phyloP scores from a whole-genome alignment of 1,140 invertebrate species.

The Aphelenchoides besseyi region DNA sequence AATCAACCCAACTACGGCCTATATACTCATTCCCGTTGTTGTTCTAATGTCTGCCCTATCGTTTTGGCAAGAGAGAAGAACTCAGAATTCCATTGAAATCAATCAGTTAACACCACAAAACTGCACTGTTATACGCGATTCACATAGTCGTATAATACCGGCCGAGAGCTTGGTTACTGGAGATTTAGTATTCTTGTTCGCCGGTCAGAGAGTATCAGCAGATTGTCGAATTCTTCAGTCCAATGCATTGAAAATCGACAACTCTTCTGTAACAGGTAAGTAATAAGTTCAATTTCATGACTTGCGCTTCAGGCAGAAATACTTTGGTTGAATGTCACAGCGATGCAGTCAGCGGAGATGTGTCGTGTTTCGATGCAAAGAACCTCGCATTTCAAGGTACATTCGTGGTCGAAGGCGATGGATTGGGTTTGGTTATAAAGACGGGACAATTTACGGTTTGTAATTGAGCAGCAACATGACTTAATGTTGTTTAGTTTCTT shows the following conservation, averaged over 20 bases:
- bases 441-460: slow-evolving; percentile 46
- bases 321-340: slow-evolving; percentile 65
- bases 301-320: slow-evolving; percentile 68
- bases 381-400: slow-evolving; percentile 50
- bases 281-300: background rate
- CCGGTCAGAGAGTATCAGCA: slow-evolving; percentile 32
- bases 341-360: slow-evolving; percentile 23
- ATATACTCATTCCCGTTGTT: slow-evolving; percentile 45
- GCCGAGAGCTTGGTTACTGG: slow-evolving; percentile 47
- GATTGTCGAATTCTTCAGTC: slow-evolving; percentile 45
- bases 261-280: slow-evolving; percentile 70
- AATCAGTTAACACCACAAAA: slow-evolving; percentile 68
- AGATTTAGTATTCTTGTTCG: slow-evolving; percentile 37
- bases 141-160: slow-evolving; percentile 34
- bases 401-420: slow-evolving; percentile 47
- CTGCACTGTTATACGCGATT: slow-evolving; percentile 66
- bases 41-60: slow-evolving; percentile 44
- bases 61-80: slow-evolving; percentile 43
- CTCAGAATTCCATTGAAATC: slow-evolving; percentile 32
- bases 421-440: slow-evolving; percentile 44
- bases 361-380: slow-evolving; percentile 41
- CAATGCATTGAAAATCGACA: slow-evolving; percentile 69
- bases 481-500: slow-evolving; percentile 9
- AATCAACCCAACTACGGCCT: slow-evolving; percentile 45
- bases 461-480: background rate